These are phyloP conservation scores for Euphydryas editha DNA, from an alignment of 2,888 invertebrate genomes.

Conservation along the genomic window DNA sequence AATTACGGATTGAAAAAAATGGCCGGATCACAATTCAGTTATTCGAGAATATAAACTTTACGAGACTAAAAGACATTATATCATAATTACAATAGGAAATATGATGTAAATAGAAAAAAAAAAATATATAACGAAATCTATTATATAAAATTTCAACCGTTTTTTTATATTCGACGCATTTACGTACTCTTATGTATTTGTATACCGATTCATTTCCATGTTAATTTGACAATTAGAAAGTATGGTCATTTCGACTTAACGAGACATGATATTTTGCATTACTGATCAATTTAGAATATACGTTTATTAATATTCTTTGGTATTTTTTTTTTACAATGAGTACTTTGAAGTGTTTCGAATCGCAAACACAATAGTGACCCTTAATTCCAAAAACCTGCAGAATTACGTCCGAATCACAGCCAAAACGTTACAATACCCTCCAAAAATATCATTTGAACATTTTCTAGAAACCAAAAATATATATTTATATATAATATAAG, in stretches of 20 bases:
- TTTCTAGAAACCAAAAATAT: conserved; percentile 33
- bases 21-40: conserved; percentile 54
- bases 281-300: too few relatives aligned
- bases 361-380: conserved; percentile 30
- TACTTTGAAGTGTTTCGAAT: conserved; percentile 41
- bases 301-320: too few relatives aligned
- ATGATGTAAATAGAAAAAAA: conserved; percentile 35
- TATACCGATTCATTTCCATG: too few relatives aligned
- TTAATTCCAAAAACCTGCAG: conserved; percentile 29
- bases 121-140: conserved; percentile 27
- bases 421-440: conserved; percentile 62
- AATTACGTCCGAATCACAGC: conserved; percentile 69
- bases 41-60: conserved; percentile 20
- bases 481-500: conserved; percentile 2
- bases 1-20: conserved; percentile 51
- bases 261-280: too few relatives aligned
- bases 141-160: conserved; percentile 12
- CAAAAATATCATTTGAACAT: conserved; percentile 50
- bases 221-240: too few relatives aligned
- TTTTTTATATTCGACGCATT: not conserved
- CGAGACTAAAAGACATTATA: conserved; percentile 17
- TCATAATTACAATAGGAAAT: conserved; percentile 24
- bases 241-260: not conserved
- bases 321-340: too few relatives aligned
- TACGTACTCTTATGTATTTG: not conserved